These are phyloP conservation scores for Zaprionus kolodkinae DNA, from an alignment of 1,140 invertebrate genomes.

Conservation along the genomic window DNA sequence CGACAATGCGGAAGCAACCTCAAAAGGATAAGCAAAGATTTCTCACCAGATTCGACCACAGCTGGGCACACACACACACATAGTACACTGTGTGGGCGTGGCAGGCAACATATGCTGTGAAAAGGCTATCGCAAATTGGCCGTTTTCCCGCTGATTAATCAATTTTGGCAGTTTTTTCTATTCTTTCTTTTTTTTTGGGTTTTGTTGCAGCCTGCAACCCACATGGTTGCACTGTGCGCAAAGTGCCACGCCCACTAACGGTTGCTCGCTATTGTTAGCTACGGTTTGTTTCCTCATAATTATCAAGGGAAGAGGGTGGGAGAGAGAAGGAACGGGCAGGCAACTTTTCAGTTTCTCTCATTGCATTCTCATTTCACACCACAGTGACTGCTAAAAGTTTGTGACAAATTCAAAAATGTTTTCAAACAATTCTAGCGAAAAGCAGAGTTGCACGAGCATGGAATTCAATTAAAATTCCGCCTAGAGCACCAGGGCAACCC, in stretches of 20 bases:
- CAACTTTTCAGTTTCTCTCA: constrained; percentile 22
- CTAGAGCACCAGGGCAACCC: neutral
- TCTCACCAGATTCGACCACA: constrained; percentile 12
- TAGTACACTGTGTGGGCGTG: constrained; percentile 16
- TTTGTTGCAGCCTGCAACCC: neutral
- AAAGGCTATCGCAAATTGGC: constrained; percentile 1
- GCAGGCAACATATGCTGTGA: constrained; percentile 12
- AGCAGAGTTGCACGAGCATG: constrained; percentile 1
- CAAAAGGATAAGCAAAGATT: constrained; percentile 36
- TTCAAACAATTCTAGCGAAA: constrained; percentile 4
- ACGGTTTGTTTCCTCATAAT: constrained; percentile 24
- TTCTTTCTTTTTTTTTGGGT: neutral
- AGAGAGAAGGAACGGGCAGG: constrained; percentile 7
- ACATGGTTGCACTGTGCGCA: constrained; percentile 1
- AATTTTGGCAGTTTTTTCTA: constrained; percentile 23
- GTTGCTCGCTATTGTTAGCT: constrained; percentile 16
- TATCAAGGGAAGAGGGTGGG: constrained; percentile 1
- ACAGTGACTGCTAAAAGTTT: constrained; percentile 25
- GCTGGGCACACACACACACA: neutral
- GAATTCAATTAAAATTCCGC: constrained; percentile 44
- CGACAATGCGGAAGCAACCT: constrained; percentile 22
- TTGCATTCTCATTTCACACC: constrained; percentile 11
- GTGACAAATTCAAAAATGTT: constrained; percentile 35
- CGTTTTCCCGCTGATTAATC: constrained; percentile 24
- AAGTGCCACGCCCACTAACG: constrained; percentile 16